Percentiles rank a stretch among this genome's conserved stretches.
Conservation (phyloP, 2,113 vertebrate genomes). For the Xenopus laevis region DNA sequence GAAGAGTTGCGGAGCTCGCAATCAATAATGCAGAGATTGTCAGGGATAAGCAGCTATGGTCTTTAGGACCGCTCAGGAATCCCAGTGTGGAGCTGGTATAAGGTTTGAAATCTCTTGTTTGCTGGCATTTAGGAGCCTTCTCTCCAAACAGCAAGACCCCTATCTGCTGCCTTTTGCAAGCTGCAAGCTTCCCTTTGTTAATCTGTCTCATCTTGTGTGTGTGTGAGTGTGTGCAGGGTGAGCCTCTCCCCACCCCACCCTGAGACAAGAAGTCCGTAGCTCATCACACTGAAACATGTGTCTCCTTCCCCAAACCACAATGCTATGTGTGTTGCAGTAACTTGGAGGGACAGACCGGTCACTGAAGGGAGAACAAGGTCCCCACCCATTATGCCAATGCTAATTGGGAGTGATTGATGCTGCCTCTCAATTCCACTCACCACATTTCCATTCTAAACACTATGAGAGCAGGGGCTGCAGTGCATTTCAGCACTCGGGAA, state of each 20-base stretch:
- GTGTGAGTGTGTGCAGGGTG: conserved; percentile 1
- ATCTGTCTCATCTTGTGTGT: conserved; percentile 22
- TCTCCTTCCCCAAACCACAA: conserved; percentile 14
- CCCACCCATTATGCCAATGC: conserved; percentile 41
- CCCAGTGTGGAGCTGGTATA: conserved; percentile 62
- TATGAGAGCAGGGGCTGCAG: conserved; percentile 35
- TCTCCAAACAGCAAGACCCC: conserved; percentile 61
- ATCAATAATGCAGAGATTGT: conserved; percentile 35
- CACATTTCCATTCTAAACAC: conserved; percentile 41
- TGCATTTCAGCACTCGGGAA: conserved; percentile 38
- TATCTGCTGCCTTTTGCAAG: conserved; percentile 39
- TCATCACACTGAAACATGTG: conserved; percentile 22
- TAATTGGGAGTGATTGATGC: conserved; percentile 45
- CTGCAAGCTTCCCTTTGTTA: background rate
- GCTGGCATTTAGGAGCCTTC: conserved; percentile 65
- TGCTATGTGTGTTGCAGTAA: conserved; percentile 41
- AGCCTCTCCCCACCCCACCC: conserved; percentile 37
- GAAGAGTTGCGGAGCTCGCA: conserved; percentile 26
- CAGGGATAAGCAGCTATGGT: conserved; percentile 38
- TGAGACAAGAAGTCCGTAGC: conserved; percentile 20
- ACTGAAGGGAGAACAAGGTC: conserved; percentile 39
- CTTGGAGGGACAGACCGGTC: conserved; percentile 42
- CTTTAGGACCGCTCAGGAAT: conserved; percentile 86
- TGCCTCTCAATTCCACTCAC: conserved; percentile 32
- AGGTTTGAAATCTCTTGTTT: conserved; percentile 65